These are phyloP conservation scores for Diploptera punctata DNA, from an alignment of 2,888 invertebrate genomes.

Conservation along the genomic window DNA sequence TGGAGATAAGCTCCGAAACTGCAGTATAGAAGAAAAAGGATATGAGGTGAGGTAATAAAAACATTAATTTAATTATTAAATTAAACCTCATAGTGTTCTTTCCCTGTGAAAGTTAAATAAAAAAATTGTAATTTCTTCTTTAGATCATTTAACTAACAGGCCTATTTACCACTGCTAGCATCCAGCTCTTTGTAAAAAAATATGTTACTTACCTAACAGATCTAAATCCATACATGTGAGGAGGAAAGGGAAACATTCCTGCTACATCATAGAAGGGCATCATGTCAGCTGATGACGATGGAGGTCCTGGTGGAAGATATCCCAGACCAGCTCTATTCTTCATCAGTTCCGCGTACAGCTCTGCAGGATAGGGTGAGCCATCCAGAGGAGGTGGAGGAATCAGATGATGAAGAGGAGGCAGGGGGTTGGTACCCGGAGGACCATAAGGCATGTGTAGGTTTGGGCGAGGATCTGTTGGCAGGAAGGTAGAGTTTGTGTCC, in stretches of 20 bases:
- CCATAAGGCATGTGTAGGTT: conserved; percentile 19
- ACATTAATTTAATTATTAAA: too few species aligned
- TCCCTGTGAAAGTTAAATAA: too few species aligned
- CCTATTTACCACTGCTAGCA: background rate
- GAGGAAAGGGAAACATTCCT: conserved; percentile 41
- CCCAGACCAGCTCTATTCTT: conserved; percentile 27
- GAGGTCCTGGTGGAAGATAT: conserved; percentile 32
- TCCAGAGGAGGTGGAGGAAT: conserved; percentile 37
- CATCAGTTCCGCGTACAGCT: conserved; percentile 34
- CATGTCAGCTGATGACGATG: conserved; percentile 33
- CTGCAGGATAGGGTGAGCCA: conserved; percentile 35
- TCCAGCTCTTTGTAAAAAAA: background rate
- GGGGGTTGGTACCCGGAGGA: conserved; percentile 26
- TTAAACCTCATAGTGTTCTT: too few species aligned
- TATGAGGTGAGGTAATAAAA: too few species aligned
- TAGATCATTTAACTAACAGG: background rate
- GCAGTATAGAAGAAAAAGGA: too few species aligned
- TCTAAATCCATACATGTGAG: conserved; percentile 41
- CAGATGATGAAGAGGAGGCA: conserved; percentile 36
- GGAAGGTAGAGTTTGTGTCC: conserved; percentile 6
- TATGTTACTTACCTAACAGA: conserved; percentile 40
- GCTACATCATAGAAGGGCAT: conserved; percentile 40
- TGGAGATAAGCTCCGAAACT: too few species aligned
- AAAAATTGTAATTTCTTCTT: background rate
- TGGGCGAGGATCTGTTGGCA: conserved; percentile 21